These are phyloP conservation scores for Patella ulyssiponensis DNA, from an alignment of 2,888 invertebrate species.

Conservation along the genomic window DNA sequence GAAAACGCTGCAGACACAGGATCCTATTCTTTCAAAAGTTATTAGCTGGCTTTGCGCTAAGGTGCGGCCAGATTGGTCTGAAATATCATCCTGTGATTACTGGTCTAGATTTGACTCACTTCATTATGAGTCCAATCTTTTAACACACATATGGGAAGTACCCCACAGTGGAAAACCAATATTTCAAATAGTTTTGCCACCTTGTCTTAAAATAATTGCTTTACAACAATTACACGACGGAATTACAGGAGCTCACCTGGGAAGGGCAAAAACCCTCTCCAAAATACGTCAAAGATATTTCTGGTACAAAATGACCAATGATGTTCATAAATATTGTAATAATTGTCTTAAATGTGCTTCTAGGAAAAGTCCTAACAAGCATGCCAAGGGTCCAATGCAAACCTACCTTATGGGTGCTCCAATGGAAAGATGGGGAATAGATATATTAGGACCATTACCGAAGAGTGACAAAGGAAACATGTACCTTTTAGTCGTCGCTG, in stretches of 20 bases:
- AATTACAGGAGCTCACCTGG: background rate
- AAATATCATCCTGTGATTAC: too few species aligned
- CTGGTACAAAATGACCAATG: background rate
- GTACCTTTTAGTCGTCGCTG: too few species aligned
- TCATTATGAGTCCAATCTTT: too few species aligned
- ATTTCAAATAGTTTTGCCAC: background rate
- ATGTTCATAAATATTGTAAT: background rate
- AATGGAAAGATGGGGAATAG: constrained; percentile 31
- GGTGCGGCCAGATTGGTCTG: too few species aligned
- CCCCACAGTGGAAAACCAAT: background rate
- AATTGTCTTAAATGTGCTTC: background rate
- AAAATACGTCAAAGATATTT: background rate
- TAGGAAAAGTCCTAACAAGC: background rate
- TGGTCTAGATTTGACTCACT: too few species aligned
- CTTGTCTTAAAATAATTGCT: background rate
- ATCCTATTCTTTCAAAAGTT: too few species aligned
- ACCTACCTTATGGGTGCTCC: constrained; percentile 32
- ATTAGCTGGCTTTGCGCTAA: too few species aligned
- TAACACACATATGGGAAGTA: too few species aligned
- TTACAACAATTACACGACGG: background rate
- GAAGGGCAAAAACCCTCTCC: background rate
- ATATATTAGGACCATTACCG: background rate
- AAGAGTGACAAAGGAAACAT: too few species aligned
- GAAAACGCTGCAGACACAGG: too few species aligned
- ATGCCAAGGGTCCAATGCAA: background rate